phyloP scores from a whole-genome alignment of 2,797 vertebrate genomes.

The Intellagama lesueurii region DNA sequence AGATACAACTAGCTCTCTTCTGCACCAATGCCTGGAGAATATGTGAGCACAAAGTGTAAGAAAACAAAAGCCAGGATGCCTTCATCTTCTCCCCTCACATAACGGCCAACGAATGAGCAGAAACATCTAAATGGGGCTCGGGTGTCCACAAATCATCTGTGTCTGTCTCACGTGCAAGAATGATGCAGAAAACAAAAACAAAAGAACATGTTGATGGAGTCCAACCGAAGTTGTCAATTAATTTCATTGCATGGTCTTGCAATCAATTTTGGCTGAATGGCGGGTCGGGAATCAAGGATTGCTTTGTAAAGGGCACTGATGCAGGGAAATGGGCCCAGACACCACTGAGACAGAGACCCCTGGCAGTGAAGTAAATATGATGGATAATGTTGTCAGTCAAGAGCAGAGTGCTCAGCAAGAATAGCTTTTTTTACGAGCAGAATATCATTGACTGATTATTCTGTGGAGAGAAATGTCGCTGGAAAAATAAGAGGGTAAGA shows the following conservation, averaged over 20 bases:
- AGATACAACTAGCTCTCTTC: no score
- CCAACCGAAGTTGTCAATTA: background rate
- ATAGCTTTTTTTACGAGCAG: slow-evolving; percentile 22
- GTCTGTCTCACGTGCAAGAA: background rate
- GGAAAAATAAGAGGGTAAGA: background rate
- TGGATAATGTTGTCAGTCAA: slow-evolving; percentile 34
- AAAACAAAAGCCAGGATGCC: background rate
- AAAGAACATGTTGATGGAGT: background rate
- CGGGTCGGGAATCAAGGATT: background rate
- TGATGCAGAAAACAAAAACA: background rate
- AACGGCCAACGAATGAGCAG: background rate
- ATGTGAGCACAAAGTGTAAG: no score
- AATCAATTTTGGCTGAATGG: background rate
- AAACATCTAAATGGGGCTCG: no score
- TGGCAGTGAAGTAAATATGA: slow-evolving; percentile 31
- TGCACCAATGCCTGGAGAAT: background rate
- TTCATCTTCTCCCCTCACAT: background rate
- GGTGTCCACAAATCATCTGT: background rate
- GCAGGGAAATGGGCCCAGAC: background rate
- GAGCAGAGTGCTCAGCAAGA: slow-evolving; percentile 22
- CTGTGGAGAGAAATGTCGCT: slow-evolving; percentile 22
- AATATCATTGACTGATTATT: slow-evolving; percentile 29
- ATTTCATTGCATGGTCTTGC: background rate
- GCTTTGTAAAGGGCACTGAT: background rate
- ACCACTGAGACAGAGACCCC: background rate